These are phyloP conservation scores for Channa argus DNA, from an alignment of 2,113 vertebrate genomes.

Conservation along the genomic window DNA sequence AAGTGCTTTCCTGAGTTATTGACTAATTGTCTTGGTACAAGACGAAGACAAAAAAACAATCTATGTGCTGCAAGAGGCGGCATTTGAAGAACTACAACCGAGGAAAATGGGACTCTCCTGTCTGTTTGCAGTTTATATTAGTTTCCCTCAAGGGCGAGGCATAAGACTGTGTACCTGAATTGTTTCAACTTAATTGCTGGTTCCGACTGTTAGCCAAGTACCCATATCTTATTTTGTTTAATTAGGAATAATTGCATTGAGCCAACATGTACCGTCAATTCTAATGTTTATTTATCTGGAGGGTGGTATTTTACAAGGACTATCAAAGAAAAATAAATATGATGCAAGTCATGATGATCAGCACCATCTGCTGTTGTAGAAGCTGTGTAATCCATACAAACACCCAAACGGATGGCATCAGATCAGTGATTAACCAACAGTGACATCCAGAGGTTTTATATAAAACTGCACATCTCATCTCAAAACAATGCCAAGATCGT, in stretches of 20 bases:
- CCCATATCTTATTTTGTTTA: conserved; percentile 67
- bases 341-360: conserved; percentile 55
- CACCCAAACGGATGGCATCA: background rate
- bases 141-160: conserved; percentile 53
- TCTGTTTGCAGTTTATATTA: conserved; percentile 35
- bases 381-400: conserved; percentile 53
- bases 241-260: conserved; percentile 74
- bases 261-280: conserved; percentile 52
- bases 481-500: conserved; percentile 9
- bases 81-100: conserved; percentile 35
- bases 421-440: conserved; percentile 62
- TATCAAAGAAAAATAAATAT: conserved; percentile 66
- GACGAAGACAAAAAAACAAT: conserved; percentile 56
- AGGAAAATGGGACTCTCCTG: conserved; percentile 40
- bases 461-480: conserved; percentile 11
- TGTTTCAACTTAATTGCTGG: conserved; percentile 58
- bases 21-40: conserved; percentile 49
- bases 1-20: conserved; percentile 43
- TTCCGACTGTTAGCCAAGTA: conserved; percentile 52
- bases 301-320: conserved; percentile 60
- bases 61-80: conserved; percentile 35
- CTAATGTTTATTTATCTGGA: conserved; percentile 71
- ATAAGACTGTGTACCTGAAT: conserved; percentile 57
- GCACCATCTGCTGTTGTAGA: conserved; percentile 67
- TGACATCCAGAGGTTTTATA: conserved; percentile 73